Evolutionary conservation across 2,888 invertebrate species (phyloP).

Genomic region (Thelaira solivaga): DNA sequence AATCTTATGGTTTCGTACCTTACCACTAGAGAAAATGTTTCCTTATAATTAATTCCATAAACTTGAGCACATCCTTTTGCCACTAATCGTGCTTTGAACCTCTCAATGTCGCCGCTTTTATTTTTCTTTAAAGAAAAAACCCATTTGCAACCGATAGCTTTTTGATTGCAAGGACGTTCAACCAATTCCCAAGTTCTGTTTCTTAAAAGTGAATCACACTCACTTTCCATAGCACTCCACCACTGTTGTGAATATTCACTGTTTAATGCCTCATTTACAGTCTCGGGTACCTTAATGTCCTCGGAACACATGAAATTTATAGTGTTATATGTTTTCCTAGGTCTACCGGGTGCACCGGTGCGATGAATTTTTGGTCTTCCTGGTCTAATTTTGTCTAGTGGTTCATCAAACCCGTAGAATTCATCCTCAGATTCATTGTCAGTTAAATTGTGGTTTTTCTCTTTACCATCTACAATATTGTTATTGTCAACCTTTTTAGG

Average conservation of each 20-base stretch:
- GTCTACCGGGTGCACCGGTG: constrained; percentile 46
- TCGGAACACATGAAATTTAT: constrained; percentile 27
- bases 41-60: neutral
- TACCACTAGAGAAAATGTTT: constrained; percentile 36
- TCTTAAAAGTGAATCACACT: constrained; percentile 40
- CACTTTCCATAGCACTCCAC: constrained; percentile 55
- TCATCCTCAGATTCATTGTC: neutral
- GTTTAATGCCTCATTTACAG: constrained; percentile 47
- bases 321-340: constrained; percentile 49
- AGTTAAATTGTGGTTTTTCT: neutral
- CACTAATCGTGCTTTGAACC: constrained; percentile 54
- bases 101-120: constrained; percentile 45
- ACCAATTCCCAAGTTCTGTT: constrained; percentile 47
- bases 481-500: neutral
- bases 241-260: constrained; percentile 37
- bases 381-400: neutral
- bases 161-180: constrained; percentile 26
- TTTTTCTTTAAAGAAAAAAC: constrained; percentile 43
- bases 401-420: neutral
- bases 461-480: neutral
- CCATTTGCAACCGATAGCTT: constrained; percentile 37
- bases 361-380: constrained; percentile 32
- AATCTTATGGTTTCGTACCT: constrained; percentile 27
- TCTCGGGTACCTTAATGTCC: constrained; percentile 13
- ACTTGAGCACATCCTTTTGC: constrained; percentile 47